phyloP scores from a whole-genome alignment of 2,888 invertebrate species.

The Agonopterix alstromeriana region DNA sequence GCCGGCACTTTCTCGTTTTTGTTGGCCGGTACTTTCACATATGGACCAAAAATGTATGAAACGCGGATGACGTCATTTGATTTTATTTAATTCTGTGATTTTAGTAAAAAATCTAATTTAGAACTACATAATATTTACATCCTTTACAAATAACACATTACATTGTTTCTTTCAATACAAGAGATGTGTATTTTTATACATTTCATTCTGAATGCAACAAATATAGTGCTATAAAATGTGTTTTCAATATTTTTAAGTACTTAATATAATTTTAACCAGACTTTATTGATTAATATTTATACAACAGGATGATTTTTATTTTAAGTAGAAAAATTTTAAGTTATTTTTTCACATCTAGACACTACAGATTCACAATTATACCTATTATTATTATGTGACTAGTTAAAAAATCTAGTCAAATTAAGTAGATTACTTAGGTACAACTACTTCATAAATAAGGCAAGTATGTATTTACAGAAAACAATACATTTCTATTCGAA shows the following conservation, averaged over 20 bases:
- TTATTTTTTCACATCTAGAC: neutral
- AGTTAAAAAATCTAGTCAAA: slow-evolving; percentile 65
- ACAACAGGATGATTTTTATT: neutral
- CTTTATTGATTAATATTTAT: neutral
- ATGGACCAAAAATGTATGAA: no score
- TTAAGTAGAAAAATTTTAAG: neutral
- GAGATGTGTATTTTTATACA: neutral
- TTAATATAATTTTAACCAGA: neutral
- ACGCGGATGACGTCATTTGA: no score
- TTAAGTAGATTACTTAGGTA: slow-evolving; percentile 42
- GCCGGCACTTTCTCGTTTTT: no score
- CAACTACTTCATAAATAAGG: slow-evolving; percentile 56
- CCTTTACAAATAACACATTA: slow-evolving; percentile 13
- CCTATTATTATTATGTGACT: slow-evolving; percentile 53
- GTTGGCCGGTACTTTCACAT: no score
- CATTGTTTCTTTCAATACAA: neutral
- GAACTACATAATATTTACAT: slow-evolving; percentile 1
- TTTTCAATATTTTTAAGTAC: slow-evolving; percentile 6
- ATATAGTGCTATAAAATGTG: slow-evolving; percentile 2
- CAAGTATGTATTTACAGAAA: slow-evolving; percentile 68
- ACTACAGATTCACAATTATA: slow-evolving; percentile 10
- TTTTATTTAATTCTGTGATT: slow-evolving; percentile 17
- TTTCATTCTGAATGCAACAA: neutral
- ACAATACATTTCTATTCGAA: slow-evolving; percentile 38
- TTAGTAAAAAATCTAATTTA: slow-evolving; percentile 42